Evolutionary conservation across 64 coral and sea anemone genomes (phyloP).

Genomic region (Acropora tenuis): DNA sequence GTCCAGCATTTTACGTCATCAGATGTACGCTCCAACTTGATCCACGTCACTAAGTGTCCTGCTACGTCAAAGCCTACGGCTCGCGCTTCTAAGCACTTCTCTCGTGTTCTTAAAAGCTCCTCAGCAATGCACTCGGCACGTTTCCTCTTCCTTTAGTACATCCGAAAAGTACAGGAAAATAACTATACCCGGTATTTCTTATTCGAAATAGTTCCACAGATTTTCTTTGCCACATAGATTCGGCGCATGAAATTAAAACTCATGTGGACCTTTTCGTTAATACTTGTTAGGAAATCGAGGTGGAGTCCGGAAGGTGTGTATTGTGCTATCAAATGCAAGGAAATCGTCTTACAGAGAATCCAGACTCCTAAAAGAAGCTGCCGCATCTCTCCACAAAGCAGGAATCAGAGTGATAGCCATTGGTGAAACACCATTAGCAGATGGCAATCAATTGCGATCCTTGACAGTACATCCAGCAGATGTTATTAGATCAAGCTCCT

Average conservation of each 20-base stretch:
- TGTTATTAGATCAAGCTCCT: slow-evolving; percentile 40
- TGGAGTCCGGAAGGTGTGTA: slow-evolving; percentile 53
- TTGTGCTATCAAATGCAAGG: slow-evolving; percentile 56
- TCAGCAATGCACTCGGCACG: no score
- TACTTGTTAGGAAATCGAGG: not conserved
- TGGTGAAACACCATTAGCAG: slow-evolving; percentile 49
- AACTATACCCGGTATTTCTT: no score
- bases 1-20: no score
- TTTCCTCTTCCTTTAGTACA: no score
- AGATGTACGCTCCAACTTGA: no score
- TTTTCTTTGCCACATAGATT: no score
- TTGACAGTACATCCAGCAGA: slow-evolving; percentile 42
- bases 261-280: not conserved
- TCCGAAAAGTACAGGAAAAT: no score
- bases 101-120: no score
- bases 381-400: slow-evolving; percentile 62
- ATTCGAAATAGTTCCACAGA: no score
- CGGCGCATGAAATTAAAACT: not conserved
- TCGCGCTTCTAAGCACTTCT: no score
- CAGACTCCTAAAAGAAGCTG: slow-evolving; percentile 39
- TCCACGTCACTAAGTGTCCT: no score
- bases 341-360: not conserved
- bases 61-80: no score
- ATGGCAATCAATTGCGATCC: slow-evolving; percentile 36
- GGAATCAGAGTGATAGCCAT: slow-evolving; percentile 68